Evolutionary conservation across 2,113 vertebrate genomes (phyloP).

Genomic region (Cottus gobio): DNA sequence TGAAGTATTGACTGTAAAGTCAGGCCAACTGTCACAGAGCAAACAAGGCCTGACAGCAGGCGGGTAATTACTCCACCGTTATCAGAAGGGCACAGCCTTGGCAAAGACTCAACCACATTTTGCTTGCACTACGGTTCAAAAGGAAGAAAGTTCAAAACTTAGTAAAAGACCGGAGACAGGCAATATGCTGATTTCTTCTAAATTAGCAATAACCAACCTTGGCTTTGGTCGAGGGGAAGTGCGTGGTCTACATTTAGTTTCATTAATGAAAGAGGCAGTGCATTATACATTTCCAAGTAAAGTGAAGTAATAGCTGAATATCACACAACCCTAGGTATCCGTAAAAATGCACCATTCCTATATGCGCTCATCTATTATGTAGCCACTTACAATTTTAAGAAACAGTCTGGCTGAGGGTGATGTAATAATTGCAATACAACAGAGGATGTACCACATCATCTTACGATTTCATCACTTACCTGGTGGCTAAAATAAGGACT

Average conservation of each 20-base stretch:
- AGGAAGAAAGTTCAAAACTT: slow-evolving; percentile 36
- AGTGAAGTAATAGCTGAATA: slow-evolving; percentile 10
- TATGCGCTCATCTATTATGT: slow-evolving; percentile 58
- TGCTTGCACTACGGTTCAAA: neutral
- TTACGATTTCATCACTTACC: slow-evolving; percentile 21
- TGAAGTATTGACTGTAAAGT: slow-evolving; percentile 62
- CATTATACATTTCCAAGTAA: neutral
- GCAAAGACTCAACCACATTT: slow-evolving; percentile 36
- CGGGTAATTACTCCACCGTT: slow-evolving; percentile 53
- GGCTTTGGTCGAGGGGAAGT: neutral
- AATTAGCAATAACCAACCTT: slow-evolving; percentile 9
- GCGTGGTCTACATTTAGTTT: slow-evolving; percentile 13
- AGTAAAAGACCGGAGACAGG: slow-evolving; percentile 16
- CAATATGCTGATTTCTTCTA: slow-evolving; percentile 28
- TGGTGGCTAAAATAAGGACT: slow-evolving; percentile 15
- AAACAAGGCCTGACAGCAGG: slow-evolving; percentile 52
- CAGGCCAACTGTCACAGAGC: slow-evolving; percentile 41
- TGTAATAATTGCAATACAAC: slow-evolving; percentile 44
- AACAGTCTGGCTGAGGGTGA: slow-evolving; percentile 28
- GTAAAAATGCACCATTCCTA: slow-evolving; percentile 59
- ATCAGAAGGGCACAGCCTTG: slow-evolving; percentile 27
- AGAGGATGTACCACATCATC: slow-evolving; percentile 10
- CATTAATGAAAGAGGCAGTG: neutral
- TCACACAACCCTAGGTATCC: slow-evolving; percentile 9
- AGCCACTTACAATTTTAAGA: slow-evolving; percentile 40